These are phyloP conservation scores for Coryphaenoides rupestris DNA, from an alignment of 2,113 vertebrate genomes.

Conservation along the genomic window DNA sequence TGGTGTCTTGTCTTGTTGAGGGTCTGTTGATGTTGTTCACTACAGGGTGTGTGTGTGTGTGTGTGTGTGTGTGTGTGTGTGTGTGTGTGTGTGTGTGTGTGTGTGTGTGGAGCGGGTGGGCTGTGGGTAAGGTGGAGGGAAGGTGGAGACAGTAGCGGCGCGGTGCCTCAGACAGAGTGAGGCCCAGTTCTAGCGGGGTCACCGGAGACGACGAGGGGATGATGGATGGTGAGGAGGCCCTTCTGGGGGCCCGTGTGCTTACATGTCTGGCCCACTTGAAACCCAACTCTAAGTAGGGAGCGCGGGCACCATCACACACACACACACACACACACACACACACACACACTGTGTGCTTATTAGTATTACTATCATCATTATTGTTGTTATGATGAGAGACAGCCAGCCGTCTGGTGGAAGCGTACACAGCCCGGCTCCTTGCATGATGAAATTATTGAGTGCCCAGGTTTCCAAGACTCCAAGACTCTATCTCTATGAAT, in stretches of 20 bases:
- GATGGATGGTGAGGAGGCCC: slow-evolving; percentile 48
- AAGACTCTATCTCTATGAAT: no score
- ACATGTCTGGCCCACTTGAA: slow-evolving; percentile 45
- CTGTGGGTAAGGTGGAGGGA: slow-evolving; percentile 27
- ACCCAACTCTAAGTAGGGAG: slow-evolving; percentile 29
- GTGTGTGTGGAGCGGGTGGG: neutral
- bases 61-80: no score
- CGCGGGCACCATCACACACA: slow-evolving; percentile 12
- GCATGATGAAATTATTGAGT: no score
- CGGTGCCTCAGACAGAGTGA: slow-evolving; percentile 48
- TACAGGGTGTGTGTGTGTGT: no score
- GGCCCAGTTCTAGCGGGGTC: slow-evolving; percentile 44
- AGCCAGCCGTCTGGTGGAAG: slow-evolving; percentile 18
- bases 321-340: no score
- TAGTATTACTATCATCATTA: neutral
- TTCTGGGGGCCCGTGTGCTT: slow-evolving; percentile 40
- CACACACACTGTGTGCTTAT: no score
- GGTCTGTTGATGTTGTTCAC: no score
- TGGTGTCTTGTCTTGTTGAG: no score
- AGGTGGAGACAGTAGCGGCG: slow-evolving; percentile 21
- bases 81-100: no score
- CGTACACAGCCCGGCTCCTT: no score
- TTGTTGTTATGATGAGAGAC: slow-evolving; percentile 38
- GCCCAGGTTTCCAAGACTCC: no score
- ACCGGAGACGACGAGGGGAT: slow-evolving; percentile 49